These are phyloP conservation scores for Daboia siamensis DNA, from an alignment of 2,113 vertebrate genomes.

Conservation along the genomic window DNA sequence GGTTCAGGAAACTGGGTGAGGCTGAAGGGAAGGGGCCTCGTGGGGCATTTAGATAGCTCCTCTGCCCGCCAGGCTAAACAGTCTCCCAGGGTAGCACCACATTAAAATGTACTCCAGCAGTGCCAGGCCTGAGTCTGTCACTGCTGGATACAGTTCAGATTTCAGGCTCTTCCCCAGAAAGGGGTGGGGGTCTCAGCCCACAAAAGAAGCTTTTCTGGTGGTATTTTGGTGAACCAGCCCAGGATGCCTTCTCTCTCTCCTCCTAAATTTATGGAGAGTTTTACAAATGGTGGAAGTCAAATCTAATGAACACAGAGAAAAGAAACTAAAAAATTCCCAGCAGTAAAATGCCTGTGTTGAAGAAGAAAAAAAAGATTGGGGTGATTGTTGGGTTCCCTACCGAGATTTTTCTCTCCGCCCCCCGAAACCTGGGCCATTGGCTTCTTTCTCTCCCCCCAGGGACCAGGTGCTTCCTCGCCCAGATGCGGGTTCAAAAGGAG, in stretches of 20 bases:
- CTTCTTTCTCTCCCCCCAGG: conserved; percentile 65
- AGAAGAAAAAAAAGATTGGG: background rate
- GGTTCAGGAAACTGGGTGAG: conserved; percentile 90
- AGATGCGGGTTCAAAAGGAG: conserved; percentile 86
- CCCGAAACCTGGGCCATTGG: background rate
- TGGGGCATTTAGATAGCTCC: background rate
- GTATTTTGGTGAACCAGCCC: background rate
- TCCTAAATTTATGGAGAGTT: background rate
- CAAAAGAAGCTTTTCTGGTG: too few species aligned
- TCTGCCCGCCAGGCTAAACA: too few species aligned
- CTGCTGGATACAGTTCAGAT: too few species aligned
- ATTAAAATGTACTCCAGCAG: background rate
- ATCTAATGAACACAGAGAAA: too few species aligned
- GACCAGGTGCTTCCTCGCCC: conserved; percentile 87
- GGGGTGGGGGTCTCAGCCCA: background rate
- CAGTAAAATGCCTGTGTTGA: background rate
- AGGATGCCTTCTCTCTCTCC: background rate
- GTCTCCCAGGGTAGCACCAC: background rate
- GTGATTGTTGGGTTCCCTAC: background rate
- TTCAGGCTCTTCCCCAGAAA: background rate
- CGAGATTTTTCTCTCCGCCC: background rate
- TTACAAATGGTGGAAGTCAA: background rate
- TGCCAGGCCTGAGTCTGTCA: background rate
- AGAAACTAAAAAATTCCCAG: too few species aligned
- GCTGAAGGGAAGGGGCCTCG: background rate